Evolutionary conservation across 2,888 invertebrate genomes (phyloP).

Genomic region (Hedychridium roseum): DNA sequence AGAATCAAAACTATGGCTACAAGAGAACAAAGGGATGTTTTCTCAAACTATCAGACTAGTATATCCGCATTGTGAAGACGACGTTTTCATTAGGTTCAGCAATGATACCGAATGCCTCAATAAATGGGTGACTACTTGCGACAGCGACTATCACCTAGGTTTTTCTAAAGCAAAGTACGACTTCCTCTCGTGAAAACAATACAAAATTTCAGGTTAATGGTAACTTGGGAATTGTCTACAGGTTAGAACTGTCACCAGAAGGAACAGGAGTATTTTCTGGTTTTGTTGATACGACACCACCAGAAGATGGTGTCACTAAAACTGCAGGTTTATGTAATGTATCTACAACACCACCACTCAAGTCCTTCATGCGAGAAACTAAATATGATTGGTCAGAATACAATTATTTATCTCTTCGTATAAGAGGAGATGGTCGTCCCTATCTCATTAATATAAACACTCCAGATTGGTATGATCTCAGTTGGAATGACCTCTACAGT

Average conservation of each 20-base stretch:
- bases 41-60: constrained; percentile 69
- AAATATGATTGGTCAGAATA: constrained; percentile 81
- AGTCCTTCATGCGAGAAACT: constrained; percentile 80
- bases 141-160: constrained; percentile 85
- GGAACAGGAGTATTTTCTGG: constrained; percentile 81
- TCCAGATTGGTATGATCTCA: constrained; percentile 81
- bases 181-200: too few species aligned
- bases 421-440: constrained; percentile 93
- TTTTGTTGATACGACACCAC: constrained; percentile 72
- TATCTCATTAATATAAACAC: constrained; percentile 84
- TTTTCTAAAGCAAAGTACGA: constrained; percentile 56
- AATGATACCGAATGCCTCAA: constrained; percentile 70
- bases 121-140: constrained; percentile 78
- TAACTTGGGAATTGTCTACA: too few species aligned
- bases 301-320: constrained; percentile 82
- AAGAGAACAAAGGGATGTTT: constrained; percentile 74
- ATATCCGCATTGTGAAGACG: constrained; percentile 73
- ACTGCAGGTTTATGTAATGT: constrained; percentile 86
- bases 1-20: constrained; percentile 72
- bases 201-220: too few species aligned
- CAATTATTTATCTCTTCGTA: constrained; percentile 78
- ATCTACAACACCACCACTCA: constrained; percentile 74
- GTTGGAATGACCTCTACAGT: constrained; percentile 89
- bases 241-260: constrained; percentile 74
- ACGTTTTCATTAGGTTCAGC: constrained; percentile 77